Evolutionary conservation across 2,797 vertebrate genomes (phyloP).

Genomic region (Artibeus lituratus): DNA sequence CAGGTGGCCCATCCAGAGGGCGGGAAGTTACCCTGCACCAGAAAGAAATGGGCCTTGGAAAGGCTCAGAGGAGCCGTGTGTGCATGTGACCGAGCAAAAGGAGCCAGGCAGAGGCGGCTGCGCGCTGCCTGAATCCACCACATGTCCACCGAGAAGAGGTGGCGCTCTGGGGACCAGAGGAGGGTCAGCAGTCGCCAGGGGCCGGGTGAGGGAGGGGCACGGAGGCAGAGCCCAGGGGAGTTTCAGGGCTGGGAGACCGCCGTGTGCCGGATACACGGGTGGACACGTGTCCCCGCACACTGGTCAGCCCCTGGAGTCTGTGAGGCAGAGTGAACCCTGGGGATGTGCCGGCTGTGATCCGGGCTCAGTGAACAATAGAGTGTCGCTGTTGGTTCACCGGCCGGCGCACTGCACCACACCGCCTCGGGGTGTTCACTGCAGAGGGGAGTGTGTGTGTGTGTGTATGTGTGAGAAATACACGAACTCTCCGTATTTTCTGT

Average conservation of each 20-base stretch:
- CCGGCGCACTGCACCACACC: rapidly evolving
- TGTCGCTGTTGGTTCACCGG: rapidly evolving
- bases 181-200: rapidly evolving
- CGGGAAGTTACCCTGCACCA: rapidly evolving
- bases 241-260: rapidly evolving
- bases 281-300: rapidly evolving
- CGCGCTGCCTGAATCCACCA: rapidly evolving
- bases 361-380: rapidly evolving
- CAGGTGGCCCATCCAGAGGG: rapidly evolving
- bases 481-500: neutral
- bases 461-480: neutral
- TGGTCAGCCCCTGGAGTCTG: rapidly evolving
- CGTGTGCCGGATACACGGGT: rapidly evolving
- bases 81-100: rapidly evolving
- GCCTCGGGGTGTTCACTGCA: rapidly evolving
- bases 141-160: too few relatives aligned
- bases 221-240: rapidly evolving
- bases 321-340: rapidly evolving
- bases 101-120: rapidly evolving
- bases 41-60: rapidly evolving
- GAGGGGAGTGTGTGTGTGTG: neutral
- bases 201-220: rapidly evolving
- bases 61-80: rapidly evolving
- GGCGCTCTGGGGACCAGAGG: rapidly evolving
- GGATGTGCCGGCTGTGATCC: rapidly evolving